These are phyloP conservation scores for Andricus quercusramuli DNA, from an alignment of 2,888 invertebrate genomes.

Conservation along the genomic window DNA sequence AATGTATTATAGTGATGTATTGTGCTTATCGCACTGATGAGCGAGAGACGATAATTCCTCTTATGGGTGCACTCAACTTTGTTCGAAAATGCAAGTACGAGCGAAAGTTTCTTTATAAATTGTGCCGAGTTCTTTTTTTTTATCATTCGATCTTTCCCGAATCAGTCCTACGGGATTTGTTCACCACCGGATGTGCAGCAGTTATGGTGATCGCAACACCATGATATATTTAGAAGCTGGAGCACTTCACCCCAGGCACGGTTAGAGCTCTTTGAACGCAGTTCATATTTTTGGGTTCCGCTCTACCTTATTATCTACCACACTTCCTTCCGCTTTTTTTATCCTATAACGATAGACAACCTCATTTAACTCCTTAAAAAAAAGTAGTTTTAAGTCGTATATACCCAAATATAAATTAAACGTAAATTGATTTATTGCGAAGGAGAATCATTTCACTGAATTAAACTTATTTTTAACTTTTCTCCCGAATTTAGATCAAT, in stretches of 20 bases:
- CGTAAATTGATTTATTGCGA: neutral
- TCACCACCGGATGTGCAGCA: constrained; percentile 30
- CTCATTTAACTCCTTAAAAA: neutral
- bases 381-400: neutral
- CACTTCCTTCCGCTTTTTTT: neutral
- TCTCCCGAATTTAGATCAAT: constrained; percentile 50
- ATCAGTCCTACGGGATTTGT: constrained; percentile 11
- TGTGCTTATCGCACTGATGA: constrained; percentile 18
- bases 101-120: neutral
- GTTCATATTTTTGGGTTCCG: constrained; percentile 31
- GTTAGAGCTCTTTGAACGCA: constrained; percentile 29
- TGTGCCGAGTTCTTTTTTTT: neutral
- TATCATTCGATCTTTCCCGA: neutral
- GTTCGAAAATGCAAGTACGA: neutral
- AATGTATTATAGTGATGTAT: constrained; percentile 4
- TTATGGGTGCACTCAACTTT: neutral
- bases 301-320: neutral
- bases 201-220: constrained; percentile 34
- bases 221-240: constrained; percentile 30
- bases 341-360: neutral
- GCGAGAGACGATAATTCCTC: neutral
- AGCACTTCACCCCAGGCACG: constrained; percentile 8
- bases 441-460: neutral
- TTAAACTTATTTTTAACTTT: constrained; percentile 42
- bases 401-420: neutral